Evolutionary conservation across 2,888 invertebrate species (phyloP), one percentile per base, ranked within the genome.

Genomic region (Mactromeris polynyma): DNA sequence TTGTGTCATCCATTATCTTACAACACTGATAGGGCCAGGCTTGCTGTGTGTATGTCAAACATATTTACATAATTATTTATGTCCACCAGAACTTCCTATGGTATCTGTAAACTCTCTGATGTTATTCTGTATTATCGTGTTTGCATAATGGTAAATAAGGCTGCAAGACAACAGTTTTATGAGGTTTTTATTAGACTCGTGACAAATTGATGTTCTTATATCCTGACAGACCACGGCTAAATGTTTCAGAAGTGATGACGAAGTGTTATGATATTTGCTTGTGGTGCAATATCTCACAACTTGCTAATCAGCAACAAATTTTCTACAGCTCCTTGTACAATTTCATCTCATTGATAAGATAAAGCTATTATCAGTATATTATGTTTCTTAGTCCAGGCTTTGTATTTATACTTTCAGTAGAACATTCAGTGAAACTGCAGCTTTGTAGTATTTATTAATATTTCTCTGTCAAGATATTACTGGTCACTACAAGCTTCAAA

Each of bases 181-280:
- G 84, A 54, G 46, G 19, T 51, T 84, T 84, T 84, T 84, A 84
- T 46, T 77, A 77, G 51, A 73, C 78, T 84, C 84, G 84, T 84
- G 84, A 84, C 84, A 69, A 69, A 84, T 78, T 77, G 77, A 78
- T 64, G 83, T 69, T 73, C 73, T 33, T 4, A 73, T 73, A 73
- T 73, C 73, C 73, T 73, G 73, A 73, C 36, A 17, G 26, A 73
- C 73, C 17, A 26, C 19, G 33, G 73, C 31, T 73, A 33, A 9
- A 33, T 26, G 58, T 33, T 73, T 58, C 19, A 64, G 58, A 73
- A 73, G 14, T 73, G 73, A 73, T 73, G 73, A 73, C 36, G 36
- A 73, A 73, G 33, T 73, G n/a, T 73, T 33, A 19, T 26, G 26
- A 26, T 26, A 26, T 64, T 64, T 64, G 58, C 58, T 64, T n/a